phyloP scores from a whole-genome alignment of 2,113 vertebrate species.

The Andinoacara biseriatus region DNA sequence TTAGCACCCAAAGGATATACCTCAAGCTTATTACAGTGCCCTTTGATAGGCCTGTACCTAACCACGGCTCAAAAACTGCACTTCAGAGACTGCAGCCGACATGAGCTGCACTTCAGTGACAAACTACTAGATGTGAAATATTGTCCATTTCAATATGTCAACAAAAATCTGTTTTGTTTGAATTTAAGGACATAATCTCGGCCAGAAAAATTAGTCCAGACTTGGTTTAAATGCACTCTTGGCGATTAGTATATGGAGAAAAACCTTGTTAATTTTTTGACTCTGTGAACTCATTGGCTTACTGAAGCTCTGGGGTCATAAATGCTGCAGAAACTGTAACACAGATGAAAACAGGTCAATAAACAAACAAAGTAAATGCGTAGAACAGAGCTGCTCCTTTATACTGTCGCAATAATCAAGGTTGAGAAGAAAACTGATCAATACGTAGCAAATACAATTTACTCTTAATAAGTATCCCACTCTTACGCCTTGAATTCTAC shows the following conservation, averaged over 20 bases:
- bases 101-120: constrained; percentile 35
- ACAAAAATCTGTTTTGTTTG: constrained; percentile 23
- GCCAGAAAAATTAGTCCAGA: constrained; percentile 9
- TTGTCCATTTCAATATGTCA: constrained; percentile 40
- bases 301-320: constrained; percentile 5
- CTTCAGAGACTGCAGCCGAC: constrained; percentile 35
- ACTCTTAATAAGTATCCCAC: constrained; percentile 20
- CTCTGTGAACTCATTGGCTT: constrained; percentile 19
- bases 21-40: constrained; percentile 49
- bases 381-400: background rate
- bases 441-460: constrained; percentile 23
- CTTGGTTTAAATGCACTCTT: constrained; percentile 25
- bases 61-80: constrained; percentile 28
- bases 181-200: constrained; percentile 38
- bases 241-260: constrained; percentile 11
- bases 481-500: background rate
- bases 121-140: constrained; percentile 34
- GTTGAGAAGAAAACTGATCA: constrained; percentile 36
- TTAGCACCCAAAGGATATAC: constrained; percentile 61
- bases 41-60: constrained; percentile 25
- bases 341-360: constrained; percentile 34
- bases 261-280: constrained; percentile 25
- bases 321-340: constrained; percentile 39
- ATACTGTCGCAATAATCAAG: constrained; percentile 41
- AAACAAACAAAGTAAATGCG: constrained; percentile 43